Conservation (phyloP, 2,888 invertebrate species). For the Epirrhoe alternata region DNA sequence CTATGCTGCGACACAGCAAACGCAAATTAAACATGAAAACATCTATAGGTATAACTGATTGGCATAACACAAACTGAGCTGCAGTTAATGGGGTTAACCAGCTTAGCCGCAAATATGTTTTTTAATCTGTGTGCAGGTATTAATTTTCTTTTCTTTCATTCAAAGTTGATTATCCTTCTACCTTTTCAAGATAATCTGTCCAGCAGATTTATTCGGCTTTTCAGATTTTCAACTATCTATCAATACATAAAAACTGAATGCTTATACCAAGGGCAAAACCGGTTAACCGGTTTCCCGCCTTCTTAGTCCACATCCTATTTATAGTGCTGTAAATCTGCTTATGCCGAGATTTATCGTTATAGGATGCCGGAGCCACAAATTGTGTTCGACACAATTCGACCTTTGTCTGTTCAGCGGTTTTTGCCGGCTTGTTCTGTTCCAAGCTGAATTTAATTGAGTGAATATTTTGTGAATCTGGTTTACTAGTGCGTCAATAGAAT, state of each 20-base stretch:
- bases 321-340: slow-evolving; percentile 75
- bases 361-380: slow-evolving; percentile 62
- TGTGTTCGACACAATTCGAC: slow-evolving; percentile 45
- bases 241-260: background rate
- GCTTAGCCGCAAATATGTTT: no score
- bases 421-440: slow-evolving; percentile 22
- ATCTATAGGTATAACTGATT: no score
- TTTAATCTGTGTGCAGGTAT: no score
- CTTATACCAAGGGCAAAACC: slow-evolving; percentile 18
- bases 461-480: background rate
- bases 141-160: no score
- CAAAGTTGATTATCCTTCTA: no score
- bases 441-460: slow-evolving; percentile 4
- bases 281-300: slow-evolving; percentile 21
- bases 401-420: slow-evolving; percentile 34
- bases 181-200: no score
- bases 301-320: slow-evolving; percentile 59
- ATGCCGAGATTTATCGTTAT: slow-evolving; percentile 74
- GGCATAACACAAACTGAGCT: no score
- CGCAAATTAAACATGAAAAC: no score
- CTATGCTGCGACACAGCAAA: no score
- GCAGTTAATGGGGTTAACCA: no score
- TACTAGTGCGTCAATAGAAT: no score
- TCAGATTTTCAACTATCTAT: background rate
- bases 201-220: background rate